These are phyloP conservation scores for Poeciliopsis retropinna DNA, from an alignment of 2,113 vertebrate species.

Conservation along the genomic window DNA sequence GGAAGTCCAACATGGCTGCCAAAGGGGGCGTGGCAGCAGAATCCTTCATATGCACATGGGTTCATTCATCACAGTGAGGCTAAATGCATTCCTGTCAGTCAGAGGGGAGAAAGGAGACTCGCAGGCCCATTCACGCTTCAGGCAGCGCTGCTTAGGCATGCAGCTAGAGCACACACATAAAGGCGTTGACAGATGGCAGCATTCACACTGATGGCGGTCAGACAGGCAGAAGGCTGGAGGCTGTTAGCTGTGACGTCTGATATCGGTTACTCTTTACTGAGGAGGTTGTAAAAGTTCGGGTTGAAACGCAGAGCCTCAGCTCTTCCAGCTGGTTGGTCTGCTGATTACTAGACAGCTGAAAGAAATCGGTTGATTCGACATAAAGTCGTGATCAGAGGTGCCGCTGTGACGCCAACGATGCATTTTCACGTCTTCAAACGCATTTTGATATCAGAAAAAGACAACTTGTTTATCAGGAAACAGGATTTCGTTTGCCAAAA, in stretches of 20 bases:
- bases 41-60: conserved; percentile 48
- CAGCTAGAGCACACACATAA: conserved; percentile 37
- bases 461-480: not conserved
- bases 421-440: not conserved
- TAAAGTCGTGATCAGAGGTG: not conserved
- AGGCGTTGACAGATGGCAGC: conserved; percentile 56
- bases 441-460: not conserved
- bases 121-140: conserved; percentile 38
- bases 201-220: conserved; percentile 51
- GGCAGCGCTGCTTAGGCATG: conserved; percentile 52
- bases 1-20: conserved; percentile 34
- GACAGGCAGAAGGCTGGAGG: conserved; percentile 42
- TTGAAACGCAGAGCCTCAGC: not conserved
- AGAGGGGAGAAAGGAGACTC: conserved; percentile 48
- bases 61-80: conserved; percentile 35
- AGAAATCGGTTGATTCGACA: not conserved
- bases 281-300: not conserved
- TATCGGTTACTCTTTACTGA: not conserved
- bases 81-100: conserved; percentile 61
- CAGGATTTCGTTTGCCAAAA: not conserved
- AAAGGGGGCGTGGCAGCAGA: conserved; percentile 33
- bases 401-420: not conserved
- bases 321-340: not conserved
- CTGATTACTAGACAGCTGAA: not conserved
- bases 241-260: conserved; percentile 28